These are phyloP conservation scores for Eupithecia tripunctaria DNA, from an alignment of 2,888 invertebrate species.

Conservation along the genomic window DNA sequence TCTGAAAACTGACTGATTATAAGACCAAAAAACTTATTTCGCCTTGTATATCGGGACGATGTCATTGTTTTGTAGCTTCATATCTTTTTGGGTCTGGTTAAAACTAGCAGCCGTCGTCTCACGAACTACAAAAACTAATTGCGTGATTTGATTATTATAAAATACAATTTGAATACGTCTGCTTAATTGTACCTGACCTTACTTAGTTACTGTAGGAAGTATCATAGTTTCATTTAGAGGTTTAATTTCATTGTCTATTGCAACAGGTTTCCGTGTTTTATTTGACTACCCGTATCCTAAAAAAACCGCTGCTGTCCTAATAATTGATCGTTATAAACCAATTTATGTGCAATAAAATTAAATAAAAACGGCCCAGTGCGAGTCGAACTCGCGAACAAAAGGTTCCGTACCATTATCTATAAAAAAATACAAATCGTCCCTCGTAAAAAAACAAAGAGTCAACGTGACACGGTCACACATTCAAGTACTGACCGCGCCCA, in stretches of 20 bases:
- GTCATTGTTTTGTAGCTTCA: background rate
- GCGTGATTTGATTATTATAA: constrained; percentile 12
- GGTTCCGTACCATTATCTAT: too few species aligned
- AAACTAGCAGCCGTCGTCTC: background rate
- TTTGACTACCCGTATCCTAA: constrained; percentile 22
- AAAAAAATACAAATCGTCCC: too few species aligned
- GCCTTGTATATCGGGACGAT: background rate
- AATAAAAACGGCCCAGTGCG: too few species aligned
- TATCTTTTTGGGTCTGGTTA: background rate
- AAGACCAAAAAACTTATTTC: background rate
- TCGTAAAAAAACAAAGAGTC: too few species aligned
- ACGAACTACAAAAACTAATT: background rate
- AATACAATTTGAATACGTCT: constrained; percentile 20
- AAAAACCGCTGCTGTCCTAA: background rate
- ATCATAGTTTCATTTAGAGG: constrained; percentile 34
- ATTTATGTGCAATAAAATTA: background rate
- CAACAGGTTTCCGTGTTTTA: constrained; percentile 25
- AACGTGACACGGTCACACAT: too few species aligned
- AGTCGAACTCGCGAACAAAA: too few species aligned
- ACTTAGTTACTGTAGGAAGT: constrained; percentile 41
- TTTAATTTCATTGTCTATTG: constrained; percentile 41
- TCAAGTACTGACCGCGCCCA: too few species aligned
- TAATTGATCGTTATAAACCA: background rate
- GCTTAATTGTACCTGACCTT: constrained; percentile 38
- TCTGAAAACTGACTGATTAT: background rate